Evolutionary conservation across 2,888 invertebrate genomes (phyloP).

Genomic region (Tinea pellionella): DNA sequence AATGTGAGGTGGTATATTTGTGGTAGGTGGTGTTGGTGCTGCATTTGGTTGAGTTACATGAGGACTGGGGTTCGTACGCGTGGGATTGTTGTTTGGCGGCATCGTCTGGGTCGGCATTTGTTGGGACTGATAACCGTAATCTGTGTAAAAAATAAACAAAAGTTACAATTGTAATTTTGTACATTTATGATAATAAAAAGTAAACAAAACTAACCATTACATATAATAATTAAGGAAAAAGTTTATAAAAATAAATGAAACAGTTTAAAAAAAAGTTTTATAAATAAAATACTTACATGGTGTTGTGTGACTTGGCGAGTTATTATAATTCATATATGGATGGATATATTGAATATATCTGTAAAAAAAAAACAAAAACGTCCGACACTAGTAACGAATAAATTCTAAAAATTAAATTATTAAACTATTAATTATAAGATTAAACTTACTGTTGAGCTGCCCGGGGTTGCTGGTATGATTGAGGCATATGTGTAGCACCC

Average conservation of each 20-base stretch:
- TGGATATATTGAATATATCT: background rate
- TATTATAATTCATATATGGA: background rate
- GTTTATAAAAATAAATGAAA: no score
- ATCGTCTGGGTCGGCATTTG: background rate
- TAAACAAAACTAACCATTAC: background rate
- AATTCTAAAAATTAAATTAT: no score
- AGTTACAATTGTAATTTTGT: no score
- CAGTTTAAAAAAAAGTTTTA: background rate
- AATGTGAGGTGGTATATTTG: background rate
- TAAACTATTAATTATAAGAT: no score
- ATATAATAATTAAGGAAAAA: background rate
- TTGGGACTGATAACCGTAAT: background rate
- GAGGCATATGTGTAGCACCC: slow-evolving; percentile 28
- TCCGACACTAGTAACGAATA: no score
- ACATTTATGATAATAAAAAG: no score
- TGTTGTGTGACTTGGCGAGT: background rate
- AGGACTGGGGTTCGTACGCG: slow-evolving; percentile 1
- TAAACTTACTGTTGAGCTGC: slow-evolving; percentile 36
- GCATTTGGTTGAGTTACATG: background rate
- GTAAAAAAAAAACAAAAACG: no score
- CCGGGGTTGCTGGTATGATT: slow-evolving; percentile 47
- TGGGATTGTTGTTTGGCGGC: background rate
- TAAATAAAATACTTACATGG: background rate
- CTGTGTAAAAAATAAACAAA: background rate
- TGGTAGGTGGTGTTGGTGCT: background rate